phyloP scores from a whole-genome alignment of 1,140 invertebrate genomes.

The Drosophila sucinea region DNA sequence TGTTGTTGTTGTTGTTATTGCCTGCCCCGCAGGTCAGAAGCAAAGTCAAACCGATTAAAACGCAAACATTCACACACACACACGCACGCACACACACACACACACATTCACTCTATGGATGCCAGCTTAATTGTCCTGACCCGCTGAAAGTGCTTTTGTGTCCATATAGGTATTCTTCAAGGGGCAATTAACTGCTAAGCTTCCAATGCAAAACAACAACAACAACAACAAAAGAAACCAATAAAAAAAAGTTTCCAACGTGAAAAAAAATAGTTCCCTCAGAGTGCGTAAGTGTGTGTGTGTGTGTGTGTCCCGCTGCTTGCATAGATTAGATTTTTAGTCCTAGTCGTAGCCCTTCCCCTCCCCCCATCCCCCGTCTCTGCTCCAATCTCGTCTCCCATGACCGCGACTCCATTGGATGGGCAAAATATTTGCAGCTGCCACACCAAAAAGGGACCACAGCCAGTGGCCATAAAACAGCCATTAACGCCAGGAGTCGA shows the following conservation, averaged over 20 bases:
- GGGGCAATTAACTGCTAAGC: constrained; percentile 75
- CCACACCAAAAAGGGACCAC: constrained; percentile 55
- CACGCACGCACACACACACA: constrained; percentile 24
- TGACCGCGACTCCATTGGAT: constrained; percentile 11
- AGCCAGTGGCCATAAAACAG: constrained; percentile 69
- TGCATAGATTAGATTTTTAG: constrained; percentile 76
- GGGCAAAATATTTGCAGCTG: constrained; percentile 67
- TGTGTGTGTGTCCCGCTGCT: constrained; percentile 32
- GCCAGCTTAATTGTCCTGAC: constrained; percentile 34
- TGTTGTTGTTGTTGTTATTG: constrained; percentile 11
- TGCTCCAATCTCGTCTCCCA: background rate
- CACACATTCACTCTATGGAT: background rate
- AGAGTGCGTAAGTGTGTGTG: constrained; percentile 30
- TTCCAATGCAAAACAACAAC: constrained; percentile 45
- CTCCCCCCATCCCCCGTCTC: background rate
- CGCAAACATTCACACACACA: constrained; percentile 44
- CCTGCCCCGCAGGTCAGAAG: constrained; percentile 62
- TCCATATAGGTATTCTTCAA: constrained; percentile 73
- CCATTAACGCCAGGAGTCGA: constrained; percentile 74
- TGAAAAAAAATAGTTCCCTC: constrained; percentile 66
- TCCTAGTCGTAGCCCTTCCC: background rate
- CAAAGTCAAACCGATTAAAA: constrained; percentile 79
- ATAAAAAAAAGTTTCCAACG: constrained; percentile 51
- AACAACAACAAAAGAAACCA: constrained; percentile 4
- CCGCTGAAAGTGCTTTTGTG: constrained; percentile 40